Base-by-base conservation (phyloP, 2,113 vertebrate species). In the Tragelaphus buxtoni region DNA sequence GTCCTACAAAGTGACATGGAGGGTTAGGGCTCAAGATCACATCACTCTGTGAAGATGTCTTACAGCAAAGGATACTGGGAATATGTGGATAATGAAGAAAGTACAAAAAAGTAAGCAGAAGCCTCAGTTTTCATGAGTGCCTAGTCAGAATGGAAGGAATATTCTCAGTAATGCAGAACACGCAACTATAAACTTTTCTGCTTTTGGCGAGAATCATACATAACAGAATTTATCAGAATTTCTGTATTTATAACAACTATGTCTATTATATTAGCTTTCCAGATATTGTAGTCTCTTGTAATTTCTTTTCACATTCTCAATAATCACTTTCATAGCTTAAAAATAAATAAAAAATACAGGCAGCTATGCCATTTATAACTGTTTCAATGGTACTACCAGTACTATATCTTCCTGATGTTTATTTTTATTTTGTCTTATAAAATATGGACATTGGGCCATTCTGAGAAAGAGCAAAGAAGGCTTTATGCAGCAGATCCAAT, bases 221-320 rank as follows among this genome's bases (percentile, higher is more conserved):
- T 89, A 94, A 89, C 69, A 90, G 39, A 91, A 94, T 72, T 74
- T 72, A 14, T 86, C 32, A 92, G n/a, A 79, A 92, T 89, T 85
- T 20, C 60, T 89, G 2, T 72, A 49, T 76, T 81, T 61, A 86
- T 90, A 91, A 65, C 7, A 69, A 35, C 24, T 69, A 39, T 35
- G 9, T 95, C 80, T 86, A 55, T 89, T 13, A 42, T 45, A 83
- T 35, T 83, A 88, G 18, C 12, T 90, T 93, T 58, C 60, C 53
- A 93, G 88, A 93, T 86, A 82, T 86, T 91, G 1, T 45, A 51
- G 26, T 86, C 9, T 91, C 14, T 88, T 95, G 32, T 88, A n/a
- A 95, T 97, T 91, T 89, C 53, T 86, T 77, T 91, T 88, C 69
- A 88, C 45, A 94, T 95, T 92, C 45, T 90, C 81, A 85, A 86